Percentiles rank a stretch among this genome's conserved stretches.
phyloP scores from a whole-genome alignment of 1,140 invertebrate genomes.

The Listronotus oregonensis region DNA sequence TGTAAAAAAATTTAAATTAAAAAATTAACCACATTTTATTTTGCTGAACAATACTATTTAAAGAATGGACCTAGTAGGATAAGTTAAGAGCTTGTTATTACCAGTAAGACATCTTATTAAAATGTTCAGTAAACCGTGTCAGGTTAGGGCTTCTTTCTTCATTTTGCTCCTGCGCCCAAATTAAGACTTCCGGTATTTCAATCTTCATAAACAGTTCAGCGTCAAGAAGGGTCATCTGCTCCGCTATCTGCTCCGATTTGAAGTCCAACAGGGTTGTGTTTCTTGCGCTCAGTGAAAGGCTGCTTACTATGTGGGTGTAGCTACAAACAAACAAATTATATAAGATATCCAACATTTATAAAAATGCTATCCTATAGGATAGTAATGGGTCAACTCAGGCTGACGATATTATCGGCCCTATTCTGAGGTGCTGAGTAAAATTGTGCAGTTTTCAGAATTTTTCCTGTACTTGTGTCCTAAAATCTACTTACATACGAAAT shows the following conservation, averaged over 20 bases:
- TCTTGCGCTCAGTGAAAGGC: conserved; percentile 55
- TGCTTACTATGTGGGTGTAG: conserved; percentile 39
- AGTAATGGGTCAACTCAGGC: too few relatives aligned
- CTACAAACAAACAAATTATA: conserved; percentile 24
- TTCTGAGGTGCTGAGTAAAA: too few relatives aligned
- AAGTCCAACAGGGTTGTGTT: conserved; percentile 84
- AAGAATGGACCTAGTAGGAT: too few relatives aligned
- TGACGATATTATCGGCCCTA: too few relatives aligned
- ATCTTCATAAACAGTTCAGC: conserved; percentile 95
- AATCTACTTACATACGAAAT: too few relatives aligned
- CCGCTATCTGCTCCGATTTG: conserved; percentile 90
- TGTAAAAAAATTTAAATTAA: too few relatives aligned
- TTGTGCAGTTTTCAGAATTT: too few relatives aligned
- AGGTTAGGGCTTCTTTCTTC: conserved; percentile 96
- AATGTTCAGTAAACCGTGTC: conserved; percentile 97
- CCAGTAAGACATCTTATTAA: conserved; percentile 99
- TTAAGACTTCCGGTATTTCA: conserved; percentile 94
- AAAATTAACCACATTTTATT: too few relatives aligned
- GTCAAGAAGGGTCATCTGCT: conserved; percentile 98
- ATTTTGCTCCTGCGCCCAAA: conserved; percentile 96
- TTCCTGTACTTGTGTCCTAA: too few relatives aligned
- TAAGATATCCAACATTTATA: too few relatives aligned
- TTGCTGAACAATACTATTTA: too few relatives aligned
- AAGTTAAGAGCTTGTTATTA: conserved; percentile 46
- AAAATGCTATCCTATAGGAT: too few relatives aligned